These are phyloP conservation scores for Dendrophyllia cribrosa DNA, from an alignment of 64 coral and sea anemone genomes.

Conservation along the genomic window DNA sequence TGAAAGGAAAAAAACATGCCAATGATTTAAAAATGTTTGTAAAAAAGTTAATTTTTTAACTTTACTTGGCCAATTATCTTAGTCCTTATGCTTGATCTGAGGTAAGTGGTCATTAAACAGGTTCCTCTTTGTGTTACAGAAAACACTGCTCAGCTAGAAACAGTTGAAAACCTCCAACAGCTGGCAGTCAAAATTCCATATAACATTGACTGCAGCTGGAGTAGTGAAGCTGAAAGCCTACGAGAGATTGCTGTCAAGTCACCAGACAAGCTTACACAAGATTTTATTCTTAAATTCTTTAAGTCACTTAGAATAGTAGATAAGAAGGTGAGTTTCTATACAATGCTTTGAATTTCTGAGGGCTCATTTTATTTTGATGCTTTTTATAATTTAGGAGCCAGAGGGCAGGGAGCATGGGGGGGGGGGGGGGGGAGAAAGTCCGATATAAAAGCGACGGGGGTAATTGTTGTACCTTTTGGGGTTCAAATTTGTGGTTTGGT, in stretches of 20 bases:
- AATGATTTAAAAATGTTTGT: too few species aligned
- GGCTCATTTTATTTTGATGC: too few species aligned
- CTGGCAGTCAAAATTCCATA: constrained; percentile 86
- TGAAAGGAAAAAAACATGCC: too few species aligned
- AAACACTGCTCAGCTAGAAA: constrained; percentile 79
- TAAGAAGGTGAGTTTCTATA: constrained; percentile 78
- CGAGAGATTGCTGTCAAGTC: constrained; percentile 93
- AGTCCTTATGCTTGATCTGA: neutral
- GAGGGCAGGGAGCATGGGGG: too few species aligned
- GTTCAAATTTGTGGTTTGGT: too few species aligned
- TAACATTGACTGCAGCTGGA: constrained; percentile 90
- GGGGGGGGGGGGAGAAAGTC: too few species aligned
- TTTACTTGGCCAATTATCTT: too few species aligned
- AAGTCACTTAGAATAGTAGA: constrained; percentile 96
- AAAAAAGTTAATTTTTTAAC: too few species aligned
- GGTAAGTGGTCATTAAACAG: neutral
- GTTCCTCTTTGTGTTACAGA: neutral
- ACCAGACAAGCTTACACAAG: constrained; percentile 80
- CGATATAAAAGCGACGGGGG: too few species aligned
- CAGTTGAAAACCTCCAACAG: constrained; percentile 76
- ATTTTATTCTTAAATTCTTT: constrained; percentile 89
- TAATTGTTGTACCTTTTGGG: too few species aligned
- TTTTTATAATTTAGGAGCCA: too few species aligned
- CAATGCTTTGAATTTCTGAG: neutral
- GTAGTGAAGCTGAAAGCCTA: constrained; percentile 87